phyloP scores from a whole-genome alignment of 2,888 invertebrate species.

The Orthonychiurus folsomi region DNA sequence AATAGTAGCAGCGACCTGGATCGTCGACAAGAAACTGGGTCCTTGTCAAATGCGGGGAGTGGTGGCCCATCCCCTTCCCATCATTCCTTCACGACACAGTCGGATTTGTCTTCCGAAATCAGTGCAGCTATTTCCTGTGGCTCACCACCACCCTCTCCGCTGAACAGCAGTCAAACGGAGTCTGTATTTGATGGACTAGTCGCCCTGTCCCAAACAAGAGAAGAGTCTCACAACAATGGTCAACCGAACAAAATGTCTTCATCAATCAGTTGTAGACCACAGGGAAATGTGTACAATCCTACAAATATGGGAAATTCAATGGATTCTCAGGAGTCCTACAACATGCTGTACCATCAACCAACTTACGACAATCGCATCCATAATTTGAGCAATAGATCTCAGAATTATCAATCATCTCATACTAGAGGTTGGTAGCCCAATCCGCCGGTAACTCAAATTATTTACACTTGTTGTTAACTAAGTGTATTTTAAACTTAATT shows the following conservation, averaged over 20 bases:
- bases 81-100: slow-evolving; percentile 55
- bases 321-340: slow-evolving; percentile 27
- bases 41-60: slow-evolving; percentile 43
- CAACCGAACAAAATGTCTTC: background rate
- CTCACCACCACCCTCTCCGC: slow-evolving; percentile 60
- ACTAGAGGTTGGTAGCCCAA: too few relatives aligned
- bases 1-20: slow-evolving; percentile 37
- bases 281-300: background rate
- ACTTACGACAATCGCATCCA: slow-evolving; percentile 34
- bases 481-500: background rate
- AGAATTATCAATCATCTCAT: slow-evolving; percentile 24
- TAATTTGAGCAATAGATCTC: slow-evolving; percentile 19
- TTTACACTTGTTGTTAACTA: background rate
- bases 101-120: slow-evolving; percentile 66
- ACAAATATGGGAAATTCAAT: slow-evolving; percentile 12
- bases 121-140: slow-evolving; percentile 65
- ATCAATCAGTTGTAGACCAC: background rate
- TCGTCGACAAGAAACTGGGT: slow-evolving; percentile 36
- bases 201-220: slow-evolving; percentile 4
- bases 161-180: slow-evolving; percentile 42
- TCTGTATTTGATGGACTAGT: slow-evolving; percentile 25
- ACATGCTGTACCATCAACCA: slow-evolving; percentile 25
- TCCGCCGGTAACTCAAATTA: too few relatives aligned
- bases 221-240: slow-evolving; percentile 3
- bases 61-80: slow-evolving; percentile 44